These are phyloP conservation scores for Lithobates sylvaticus DNA, from an alignment of 2,797 vertebrate genomes.

Conservation along the genomic window DNA sequence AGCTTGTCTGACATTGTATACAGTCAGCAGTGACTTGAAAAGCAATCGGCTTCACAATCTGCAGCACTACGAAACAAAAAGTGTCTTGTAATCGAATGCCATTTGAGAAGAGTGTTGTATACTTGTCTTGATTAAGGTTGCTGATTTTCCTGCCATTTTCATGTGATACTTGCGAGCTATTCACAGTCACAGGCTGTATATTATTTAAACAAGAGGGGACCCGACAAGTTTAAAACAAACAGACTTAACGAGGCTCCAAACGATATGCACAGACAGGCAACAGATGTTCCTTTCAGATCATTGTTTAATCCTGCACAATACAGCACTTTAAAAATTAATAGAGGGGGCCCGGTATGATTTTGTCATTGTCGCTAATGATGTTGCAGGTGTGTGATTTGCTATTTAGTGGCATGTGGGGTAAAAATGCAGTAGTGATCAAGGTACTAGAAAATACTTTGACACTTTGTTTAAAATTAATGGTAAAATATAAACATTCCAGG, in stretches of 20 bases:
- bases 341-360: slow-evolving; percentile 64
- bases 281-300: slow-evolving; percentile 74
- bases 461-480: no score
- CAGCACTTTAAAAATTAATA: slow-evolving; percentile 75
- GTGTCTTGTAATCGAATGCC: slow-evolving; percentile 31
- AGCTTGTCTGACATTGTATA: slow-evolving; percentile 13
- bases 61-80: slow-evolving; percentile 29
- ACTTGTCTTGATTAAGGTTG: slow-evolving; percentile 50
- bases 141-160: slow-evolving; percentile 59
- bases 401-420: slow-evolving; percentile 17
- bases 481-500: no score
- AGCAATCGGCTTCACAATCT: slow-evolving; percentile 36
- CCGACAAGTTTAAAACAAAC: slow-evolving; percentile 66
- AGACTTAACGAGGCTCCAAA: slow-evolving; percentile 66
- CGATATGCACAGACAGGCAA: slow-evolving; percentile 59
- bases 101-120: slow-evolving; percentile 46
- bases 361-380: slow-evolving; percentile 62
- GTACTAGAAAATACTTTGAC: no score
- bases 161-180: slow-evolving; percentile 53
- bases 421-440: neutral
- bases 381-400: slow-evolving; percentile 68
- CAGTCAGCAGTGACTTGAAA: slow-evolving; percentile 22
- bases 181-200: slow-evolving; percentile 35
- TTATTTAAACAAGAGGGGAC: slow-evolving; percentile 65
- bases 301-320: slow-evolving; percentile 67